Evolutionary conservation across 2,797 vertebrate genomes (phyloP), one percentile per base, ranked within the genome.

Genomic region (Fringilla coelebs): DNA sequence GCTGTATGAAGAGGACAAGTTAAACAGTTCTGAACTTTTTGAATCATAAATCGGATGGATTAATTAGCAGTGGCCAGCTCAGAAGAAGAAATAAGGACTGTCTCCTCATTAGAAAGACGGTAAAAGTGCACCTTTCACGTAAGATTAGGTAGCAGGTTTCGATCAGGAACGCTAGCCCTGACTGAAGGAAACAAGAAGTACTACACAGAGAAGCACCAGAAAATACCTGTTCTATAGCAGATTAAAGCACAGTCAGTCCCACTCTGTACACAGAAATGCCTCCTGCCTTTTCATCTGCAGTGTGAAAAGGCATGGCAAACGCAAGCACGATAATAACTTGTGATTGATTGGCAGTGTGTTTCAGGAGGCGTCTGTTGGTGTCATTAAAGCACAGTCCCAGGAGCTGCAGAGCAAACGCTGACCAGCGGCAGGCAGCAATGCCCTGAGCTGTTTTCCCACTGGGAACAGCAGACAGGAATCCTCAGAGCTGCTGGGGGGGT

Each of bases 1-100:
- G 78, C 96, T 98, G 20, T 98, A 98, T 88, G 95, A 97, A 91
- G 98, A 98, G 63, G 95, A 98, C 38, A 97, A 97, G 80, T 62
- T 98, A 82, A 97, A 97, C 94, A 98, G 98, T 81, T 63, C 96
- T 12, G 98, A 98, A 77, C 98, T 98, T 54, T 98, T 98, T 81
- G 97, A 98, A 48, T 97, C 96, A 26, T 98, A 94, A 85, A 82
- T 31, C 45, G 74, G 67, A 79, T 68, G 55, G 49, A 73, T 78
- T 92, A 41, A 36, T 55, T 25, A 87, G 32, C 48, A 54, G 28
- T 77, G 46, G 49, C 36, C 83, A 65, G 63, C 72, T 79, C 63
- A 48, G 73, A 90, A 85, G 70, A 81, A 90, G 68, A 76, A 72
- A 49, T 16, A 51, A 74, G 63, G 68, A 86, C 54, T 65, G 29